A percentile compares a stretch with the other conserved stretches of the same genome.
These are phyloP conservation scores for Cepaea hortensis DNA, from an alignment of 2,888 invertebrate genomes.

Conservation along the genomic window DNA sequence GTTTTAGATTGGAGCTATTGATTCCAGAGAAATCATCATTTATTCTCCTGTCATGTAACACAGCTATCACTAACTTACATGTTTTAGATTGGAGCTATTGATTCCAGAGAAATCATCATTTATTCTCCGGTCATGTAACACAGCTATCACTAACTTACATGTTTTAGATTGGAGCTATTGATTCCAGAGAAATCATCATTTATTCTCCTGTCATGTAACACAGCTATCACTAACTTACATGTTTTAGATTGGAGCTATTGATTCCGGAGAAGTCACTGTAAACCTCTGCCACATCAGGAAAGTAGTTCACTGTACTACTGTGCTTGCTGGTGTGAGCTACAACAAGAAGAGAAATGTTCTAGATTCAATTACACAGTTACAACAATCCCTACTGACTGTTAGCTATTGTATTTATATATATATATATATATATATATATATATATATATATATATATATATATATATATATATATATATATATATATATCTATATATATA, in stretches of 20 bases:
- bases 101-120: slow-evolving; percentile 13
- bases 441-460: too few species aligned
- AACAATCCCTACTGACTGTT: neutral
- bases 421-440: neutral
- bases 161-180: slow-evolving; percentile 12
- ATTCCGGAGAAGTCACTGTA: slow-evolving; percentile 34
- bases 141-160: slow-evolving; percentile 39
- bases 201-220: neutral
- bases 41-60: neutral
- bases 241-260: slow-evolving; percentile 14
- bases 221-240: slow-evolving; percentile 39
- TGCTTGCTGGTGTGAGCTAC: slow-evolving; percentile 14
- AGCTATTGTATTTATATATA: neutral
- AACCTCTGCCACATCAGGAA: slow-evolving; percentile 42
- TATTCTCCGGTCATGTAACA: neutral
- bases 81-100: slow-evolving; percentile 14
- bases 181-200: neutral
- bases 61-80: slow-evolving; percentile 39
- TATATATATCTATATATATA: too few species aligned
- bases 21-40: slow-evolving; percentile 13
- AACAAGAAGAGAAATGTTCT: neutral
- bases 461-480: too few species aligned
- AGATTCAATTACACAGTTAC: neutral
- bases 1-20: slow-evolving; percentile 14
- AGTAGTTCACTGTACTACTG: slow-evolving; percentile 25